A percentile compares a stretch with the other conserved stretches of the same genome.
Evolutionary conservation across 2,888 invertebrate species (phyloP).

Genomic region (Andrena trimmerana): DNA sequence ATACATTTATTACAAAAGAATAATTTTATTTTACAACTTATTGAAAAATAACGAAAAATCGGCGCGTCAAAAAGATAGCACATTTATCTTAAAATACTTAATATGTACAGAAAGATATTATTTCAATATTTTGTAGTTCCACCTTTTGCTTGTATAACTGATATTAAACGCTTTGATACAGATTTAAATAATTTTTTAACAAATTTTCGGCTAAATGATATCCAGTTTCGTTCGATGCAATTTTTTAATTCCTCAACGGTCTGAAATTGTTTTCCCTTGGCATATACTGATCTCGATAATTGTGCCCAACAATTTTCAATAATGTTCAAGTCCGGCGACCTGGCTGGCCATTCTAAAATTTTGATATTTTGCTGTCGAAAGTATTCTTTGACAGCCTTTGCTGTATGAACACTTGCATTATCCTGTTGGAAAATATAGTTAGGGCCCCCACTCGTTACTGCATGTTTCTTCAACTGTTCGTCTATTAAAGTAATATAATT

Average conservation of each 20-base stretch:
- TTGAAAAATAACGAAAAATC: too few relatives aligned
- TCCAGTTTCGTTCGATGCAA: neutral
- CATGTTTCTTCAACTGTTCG: neutral
- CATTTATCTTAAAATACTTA: too few relatives aligned
- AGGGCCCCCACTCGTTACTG: neutral
- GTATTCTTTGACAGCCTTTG: too few relatives aligned
- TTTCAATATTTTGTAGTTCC: neutral
- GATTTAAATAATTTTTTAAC: slow-evolving; percentile 19
- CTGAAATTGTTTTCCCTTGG: neutral
- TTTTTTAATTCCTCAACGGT: neutral
- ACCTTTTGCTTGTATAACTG: too few relatives aligned
- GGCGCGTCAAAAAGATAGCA: too few relatives aligned
- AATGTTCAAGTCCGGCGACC: too few relatives aligned
- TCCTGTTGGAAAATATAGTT: slow-evolving; percentile 30
- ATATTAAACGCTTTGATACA: neutral
- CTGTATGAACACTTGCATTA: neutral
- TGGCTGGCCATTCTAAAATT: too few relatives aligned
- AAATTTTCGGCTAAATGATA: too few relatives aligned
- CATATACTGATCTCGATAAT: neutral
- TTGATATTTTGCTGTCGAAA: too few relatives aligned
- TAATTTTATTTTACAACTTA: too few relatives aligned
- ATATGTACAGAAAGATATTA: neutral
- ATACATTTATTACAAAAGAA: neutral
- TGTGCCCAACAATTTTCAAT: too few relatives aligned
- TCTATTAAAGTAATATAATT: slow-evolving; percentile 6